Evolutionary conservation across 1,140 invertebrate genomes (phyloP).

Genomic region (Ceratoteleas bidentatus): DNA sequence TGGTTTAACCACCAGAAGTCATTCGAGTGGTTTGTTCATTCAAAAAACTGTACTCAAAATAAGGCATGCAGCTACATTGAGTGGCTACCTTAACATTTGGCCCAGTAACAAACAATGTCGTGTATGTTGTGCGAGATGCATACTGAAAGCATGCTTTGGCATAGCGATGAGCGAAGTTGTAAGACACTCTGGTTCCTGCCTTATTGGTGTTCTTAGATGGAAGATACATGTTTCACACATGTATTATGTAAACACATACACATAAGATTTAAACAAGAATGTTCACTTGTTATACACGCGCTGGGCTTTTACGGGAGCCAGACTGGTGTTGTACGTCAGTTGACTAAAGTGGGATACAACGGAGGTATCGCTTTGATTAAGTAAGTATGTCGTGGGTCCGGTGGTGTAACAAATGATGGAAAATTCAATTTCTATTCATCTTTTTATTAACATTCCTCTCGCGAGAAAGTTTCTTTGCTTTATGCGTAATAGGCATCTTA

Average conservation of each 20-base stretch:
- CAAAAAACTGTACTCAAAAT: constrained; percentile 6
- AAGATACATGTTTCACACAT: constrained; percentile 59
- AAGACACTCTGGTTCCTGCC: constrained; percentile 48
- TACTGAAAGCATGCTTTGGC: constrained; percentile 57
- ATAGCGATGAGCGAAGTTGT: constrained; percentile 60
- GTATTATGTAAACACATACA: constrained; percentile 58
- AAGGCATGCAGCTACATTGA: constrained; percentile 20
- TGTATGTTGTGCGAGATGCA: constrained; percentile 44
- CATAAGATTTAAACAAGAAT: constrained; percentile 55
- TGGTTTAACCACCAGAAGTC: too few relatives aligned
- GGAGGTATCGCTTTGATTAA: constrained; percentile 38
- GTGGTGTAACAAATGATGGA: constrained; percentile 14
- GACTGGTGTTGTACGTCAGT: constrained; percentile 15
- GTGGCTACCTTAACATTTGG: constrained; percentile 52
- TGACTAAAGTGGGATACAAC: constrained; percentile 41
- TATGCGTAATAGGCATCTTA: constrained; percentile 25
- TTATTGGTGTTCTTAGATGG: constrained; percentile 51
- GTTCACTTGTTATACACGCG: constrained; percentile 48
- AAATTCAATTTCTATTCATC: constrained; percentile 44
- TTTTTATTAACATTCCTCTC: constrained; percentile 37
- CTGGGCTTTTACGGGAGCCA: constrained; percentile 14
- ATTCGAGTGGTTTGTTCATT: too few relatives aligned
- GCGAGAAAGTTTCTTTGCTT: constrained; percentile 18
- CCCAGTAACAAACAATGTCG: constrained; percentile 44
- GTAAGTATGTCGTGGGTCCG: constrained; percentile 16